Evolutionary conservation across 2,113 vertebrate genomes (phyloP).

Genomic region (Falco punctatus): DNA sequence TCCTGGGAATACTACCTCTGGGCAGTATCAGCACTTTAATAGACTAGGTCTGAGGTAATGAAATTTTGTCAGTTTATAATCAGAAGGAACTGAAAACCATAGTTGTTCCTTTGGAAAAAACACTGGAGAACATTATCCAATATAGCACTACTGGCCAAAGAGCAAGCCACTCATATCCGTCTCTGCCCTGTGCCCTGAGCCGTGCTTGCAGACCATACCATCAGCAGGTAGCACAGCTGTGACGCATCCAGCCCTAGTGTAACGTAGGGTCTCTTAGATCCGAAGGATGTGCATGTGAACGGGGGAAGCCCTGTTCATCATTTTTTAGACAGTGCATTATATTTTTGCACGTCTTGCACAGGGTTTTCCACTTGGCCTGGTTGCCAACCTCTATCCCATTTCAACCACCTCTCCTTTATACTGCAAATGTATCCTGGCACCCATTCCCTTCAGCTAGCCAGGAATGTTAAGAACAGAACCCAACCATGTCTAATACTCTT

Average conservation of each 20-base stretch:
- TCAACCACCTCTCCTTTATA: neutral
- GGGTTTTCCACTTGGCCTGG: neutral
- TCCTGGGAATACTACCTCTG: neutral
- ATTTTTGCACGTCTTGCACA: neutral
- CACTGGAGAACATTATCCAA: neutral
- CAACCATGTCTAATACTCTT: neutral
- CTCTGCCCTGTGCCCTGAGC: neutral
- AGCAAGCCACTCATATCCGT: accelerated
- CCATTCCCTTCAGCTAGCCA: neutral
- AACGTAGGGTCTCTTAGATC: neutral
- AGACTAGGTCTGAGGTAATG: neutral
- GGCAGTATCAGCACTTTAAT: neutral
- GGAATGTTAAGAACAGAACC: neutral
- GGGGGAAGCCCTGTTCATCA: neutral
- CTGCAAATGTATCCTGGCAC: neutral
- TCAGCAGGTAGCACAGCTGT: neutral
- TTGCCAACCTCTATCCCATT: neutral
- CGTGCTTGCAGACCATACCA: neutral
- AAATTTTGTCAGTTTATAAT: neutral
- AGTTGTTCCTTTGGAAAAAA: neutral
- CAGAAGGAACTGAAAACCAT: neutral
- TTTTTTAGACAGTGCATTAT: neutral
- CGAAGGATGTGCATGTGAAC: neutral
- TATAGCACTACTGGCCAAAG: neutral
- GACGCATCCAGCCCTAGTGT: neutral